Evolutionary conservation across 92 coral and sea anemone genomes (phyloP), one percentile per base, ranked within the genome.

Genomic region (Siderastrea radians): DNA sequence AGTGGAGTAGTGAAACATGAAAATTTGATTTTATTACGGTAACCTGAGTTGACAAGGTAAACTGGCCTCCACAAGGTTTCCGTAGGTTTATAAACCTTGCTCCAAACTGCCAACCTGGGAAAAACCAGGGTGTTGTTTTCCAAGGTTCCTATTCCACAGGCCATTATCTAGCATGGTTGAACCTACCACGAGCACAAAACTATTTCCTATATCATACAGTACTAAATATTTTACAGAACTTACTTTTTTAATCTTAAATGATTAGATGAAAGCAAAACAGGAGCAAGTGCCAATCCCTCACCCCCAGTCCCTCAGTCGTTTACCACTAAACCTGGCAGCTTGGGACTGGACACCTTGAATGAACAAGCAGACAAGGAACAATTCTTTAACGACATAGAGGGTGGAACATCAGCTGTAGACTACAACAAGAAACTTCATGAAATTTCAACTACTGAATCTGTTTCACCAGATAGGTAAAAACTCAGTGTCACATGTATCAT

Each of bases 281-380:
- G 78, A 19, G 75, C 91, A 16, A 74, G 87, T 67, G 87, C 59
- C 5, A 91, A 91, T 72, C 87, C 93, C 48, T 73, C 91, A 48
- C 68, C 96, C 11, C 82, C 92, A 47, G 83, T 76, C 45, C 83
- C 91, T 65, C 79, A 75, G 43, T 64, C 84, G 46, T 62, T 91
- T 49, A 55, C 72, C 65, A 54, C 74, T 38, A 74, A 83, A 72
- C 93, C 85, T 73, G 55, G 16, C 71, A 74, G 80, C 74, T 88
- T 92, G 51, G 99, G 97, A 46, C 74, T 95, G 51, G 95, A 95
- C 84, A 97, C 99, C 57, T 86, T 94, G 79, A 89, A 97, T 75
- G 98, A 97, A 63, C 72, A 64, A 70, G 97, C 85, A 61, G 97
- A 97, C 46, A 97, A 95, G 77, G 75, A 86, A 65, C 87, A 85